Percentiles rank a stretch among this genome's conserved stretches.
Conservation (phyloP, 2,888 invertebrate genomes). For the Thereva unica region DNA sequence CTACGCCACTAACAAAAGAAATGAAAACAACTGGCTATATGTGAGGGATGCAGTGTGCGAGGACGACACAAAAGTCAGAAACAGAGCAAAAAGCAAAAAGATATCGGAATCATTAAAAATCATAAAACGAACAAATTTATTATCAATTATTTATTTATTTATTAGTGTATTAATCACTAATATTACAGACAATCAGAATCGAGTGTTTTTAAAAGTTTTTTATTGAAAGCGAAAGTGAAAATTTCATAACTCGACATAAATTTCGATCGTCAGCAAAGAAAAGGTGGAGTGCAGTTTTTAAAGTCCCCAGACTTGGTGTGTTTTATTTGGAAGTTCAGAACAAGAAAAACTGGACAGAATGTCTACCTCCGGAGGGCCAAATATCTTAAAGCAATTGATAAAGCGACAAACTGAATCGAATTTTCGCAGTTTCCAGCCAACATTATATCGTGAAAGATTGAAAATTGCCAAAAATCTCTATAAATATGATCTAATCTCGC, state of each 20-base stretch:
- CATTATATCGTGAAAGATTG: constrained; percentile 62
- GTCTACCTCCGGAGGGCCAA: constrained; percentile 41
- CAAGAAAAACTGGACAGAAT: neutral
- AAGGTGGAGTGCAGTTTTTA: too few species aligned
- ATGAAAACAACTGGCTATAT: constrained; percentile 22
- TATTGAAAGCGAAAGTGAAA: too few species aligned
- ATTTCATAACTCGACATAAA: too few species aligned
- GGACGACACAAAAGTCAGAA: constrained; percentile 20
- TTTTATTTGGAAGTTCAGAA: neutral
- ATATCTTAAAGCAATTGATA: constrained; percentile 44
- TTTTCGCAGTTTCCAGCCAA: constrained; percentile 46
- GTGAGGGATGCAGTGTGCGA: neutral
- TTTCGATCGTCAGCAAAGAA: too few species aligned
- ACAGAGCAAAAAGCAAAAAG: neutral
- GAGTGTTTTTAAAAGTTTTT: too few species aligned
- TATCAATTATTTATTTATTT: too few species aligned
- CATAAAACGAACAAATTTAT: too few species aligned
- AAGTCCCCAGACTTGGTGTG: too few species aligned
- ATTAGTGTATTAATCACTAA: too few species aligned
- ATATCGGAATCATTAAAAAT: neutral
- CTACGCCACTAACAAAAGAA: constrained; percentile 24
- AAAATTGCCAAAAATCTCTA: constrained; percentile 74
- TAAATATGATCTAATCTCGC: constrained; percentile 81
- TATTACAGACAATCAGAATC: too few species aligned
- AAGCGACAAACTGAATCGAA: constrained; percentile 44